Evolutionary conservation across 92 coral and sea anemone species (phyloP).

Genomic region (Heliopora coerulea): DNA sequence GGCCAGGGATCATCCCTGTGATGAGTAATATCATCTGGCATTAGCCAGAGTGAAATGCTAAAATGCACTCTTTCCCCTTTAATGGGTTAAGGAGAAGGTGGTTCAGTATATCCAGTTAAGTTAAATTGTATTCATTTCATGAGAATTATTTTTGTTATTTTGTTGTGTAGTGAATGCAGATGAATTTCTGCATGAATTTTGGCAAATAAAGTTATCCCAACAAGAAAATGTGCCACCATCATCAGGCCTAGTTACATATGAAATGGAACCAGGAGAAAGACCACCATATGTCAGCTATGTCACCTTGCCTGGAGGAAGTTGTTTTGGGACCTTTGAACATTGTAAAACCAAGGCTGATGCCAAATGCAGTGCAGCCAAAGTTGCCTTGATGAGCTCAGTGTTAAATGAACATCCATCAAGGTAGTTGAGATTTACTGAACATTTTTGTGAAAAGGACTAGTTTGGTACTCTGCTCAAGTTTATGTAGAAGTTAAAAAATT

Average conservation of each 20-base stretch:
- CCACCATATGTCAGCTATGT: slow-evolving; percentile 91
- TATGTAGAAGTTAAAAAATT: too few relatives aligned
- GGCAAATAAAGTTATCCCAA: slow-evolving; percentile 79
- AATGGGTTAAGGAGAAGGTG: too few relatives aligned
- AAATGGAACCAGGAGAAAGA: slow-evolving; percentile 69
- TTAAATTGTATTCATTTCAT: too few relatives aligned
- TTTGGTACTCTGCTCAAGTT: too few relatives aligned
- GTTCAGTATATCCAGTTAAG: too few relatives aligned
- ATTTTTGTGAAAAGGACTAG: neutral
- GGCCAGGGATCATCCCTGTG: too few relatives aligned
- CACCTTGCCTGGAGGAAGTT: slow-evolving; percentile 85
- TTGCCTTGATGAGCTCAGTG: slow-evolving; percentile 92
- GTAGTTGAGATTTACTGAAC: slow-evolving; percentile 28
- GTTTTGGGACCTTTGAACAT: slow-evolving; percentile 87
- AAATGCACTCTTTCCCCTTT: too few relatives aligned
- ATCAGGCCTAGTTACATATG: slow-evolving; percentile 59
- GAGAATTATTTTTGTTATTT: too few relatives aligned
- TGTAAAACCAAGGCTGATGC: slow-evolving; percentile 94
- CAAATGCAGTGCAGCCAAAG: slow-evolving; percentile 81
- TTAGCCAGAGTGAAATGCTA: too few relatives aligned
- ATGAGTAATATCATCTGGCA: too few relatives aligned
- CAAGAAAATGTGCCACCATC: slow-evolving; percentile 32
- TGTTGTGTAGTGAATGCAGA: slow-evolving; percentile 51
- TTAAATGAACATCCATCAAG: slow-evolving; percentile 93
- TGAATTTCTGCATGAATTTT: slow-evolving; percentile 84